Conservation (phyloP, 2,888 invertebrate species). For the Orchesellides sinensis region DNA sequence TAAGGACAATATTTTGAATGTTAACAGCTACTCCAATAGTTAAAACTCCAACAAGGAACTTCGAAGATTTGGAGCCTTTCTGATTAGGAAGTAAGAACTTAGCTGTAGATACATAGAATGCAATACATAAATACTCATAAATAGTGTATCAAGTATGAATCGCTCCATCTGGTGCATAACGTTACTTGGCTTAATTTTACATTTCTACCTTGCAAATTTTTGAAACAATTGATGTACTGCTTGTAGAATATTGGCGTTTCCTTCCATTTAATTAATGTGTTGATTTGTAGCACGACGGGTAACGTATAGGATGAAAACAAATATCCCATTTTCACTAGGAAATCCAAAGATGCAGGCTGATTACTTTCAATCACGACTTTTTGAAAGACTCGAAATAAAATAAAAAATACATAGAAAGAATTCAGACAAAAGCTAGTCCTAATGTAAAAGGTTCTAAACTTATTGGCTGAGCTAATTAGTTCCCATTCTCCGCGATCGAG, state of each 20-base stretch:
- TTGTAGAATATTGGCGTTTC: slow-evolving; percentile 4
- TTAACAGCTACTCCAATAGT: not conserved
- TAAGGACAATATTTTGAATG: slow-evolving; percentile 7
- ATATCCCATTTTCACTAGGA: slow-evolving; percentile 41
- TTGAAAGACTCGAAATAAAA: slow-evolving; percentile 24
- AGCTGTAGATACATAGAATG: not conserved
- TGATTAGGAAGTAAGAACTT: not conserved
- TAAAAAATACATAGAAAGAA: slow-evolving; percentile 7
- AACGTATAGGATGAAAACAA: slow-evolving; percentile 12
- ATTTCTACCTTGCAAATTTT: slow-evolving; percentile 19
- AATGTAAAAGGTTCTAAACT: not conserved
- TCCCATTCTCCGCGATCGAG: not conserved
- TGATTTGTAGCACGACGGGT: slow-evolving; percentile 30
- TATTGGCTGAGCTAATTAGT: not conserved
- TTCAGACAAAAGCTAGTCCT: not conserved
- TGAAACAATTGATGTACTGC: slow-evolving; percentile 27
- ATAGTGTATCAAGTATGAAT: too few species aligned
- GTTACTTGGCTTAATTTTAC: too few species aligned
- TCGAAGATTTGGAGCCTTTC: slow-evolving; percentile 16
- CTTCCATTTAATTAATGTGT: not conserved
- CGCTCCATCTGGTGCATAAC: too few species aligned
- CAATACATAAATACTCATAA: too few species aligned
- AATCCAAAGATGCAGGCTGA: not conserved
- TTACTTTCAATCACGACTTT: not conserved
- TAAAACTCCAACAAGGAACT: slow-evolving; percentile 8